Evolutionary conservation across 1,140 invertebrate genomes (phyloP).

Genomic region (Sogatella furcifera): DNA sequence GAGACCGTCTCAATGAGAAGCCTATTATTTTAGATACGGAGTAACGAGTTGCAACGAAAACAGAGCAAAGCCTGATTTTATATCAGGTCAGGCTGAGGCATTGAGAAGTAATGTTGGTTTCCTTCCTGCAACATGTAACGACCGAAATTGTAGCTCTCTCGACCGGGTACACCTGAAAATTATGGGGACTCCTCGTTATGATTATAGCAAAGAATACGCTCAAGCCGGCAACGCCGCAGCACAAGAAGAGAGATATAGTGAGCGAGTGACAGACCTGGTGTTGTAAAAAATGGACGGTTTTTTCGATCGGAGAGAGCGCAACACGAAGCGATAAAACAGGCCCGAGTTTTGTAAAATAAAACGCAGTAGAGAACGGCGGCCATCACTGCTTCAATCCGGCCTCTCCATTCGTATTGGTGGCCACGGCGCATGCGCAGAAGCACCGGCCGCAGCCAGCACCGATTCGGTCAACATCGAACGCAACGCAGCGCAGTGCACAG

Average conservation of each 20-base stretch:
- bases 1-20: too few relatives aligned
- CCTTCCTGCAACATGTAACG: too few relatives aligned
- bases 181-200: too few relatives aligned
- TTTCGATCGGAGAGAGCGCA: constrained; percentile 22
- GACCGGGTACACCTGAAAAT: too few relatives aligned
- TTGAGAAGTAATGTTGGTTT: too few relatives aligned
- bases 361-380: constrained; percentile 9
- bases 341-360: constrained; percentile 18
- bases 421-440: background rate
- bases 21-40: too few relatives aligned
- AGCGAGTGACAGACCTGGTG: too few relatives aligned
- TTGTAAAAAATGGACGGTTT: constrained; percentile 9
- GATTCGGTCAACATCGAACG: background rate
- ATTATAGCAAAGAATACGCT: too few relatives aligned
- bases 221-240: constrained; percentile 6
- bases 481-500: background rate
- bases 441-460: background rate
- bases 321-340: background rate
- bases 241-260: background rate
- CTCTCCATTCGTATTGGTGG: constrained; percentile 1
- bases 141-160: too few relatives aligned
- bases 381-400: constrained; percentile 4
- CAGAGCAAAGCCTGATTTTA: too few relatives aligned
- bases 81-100: too few relatives aligned
- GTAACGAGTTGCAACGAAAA: too few relatives aligned